These are phyloP conservation scores for Pseudomyrmex gracilis DNA, from an alignment of 1,140 invertebrate species.

Conservation along the genomic window DNA sequence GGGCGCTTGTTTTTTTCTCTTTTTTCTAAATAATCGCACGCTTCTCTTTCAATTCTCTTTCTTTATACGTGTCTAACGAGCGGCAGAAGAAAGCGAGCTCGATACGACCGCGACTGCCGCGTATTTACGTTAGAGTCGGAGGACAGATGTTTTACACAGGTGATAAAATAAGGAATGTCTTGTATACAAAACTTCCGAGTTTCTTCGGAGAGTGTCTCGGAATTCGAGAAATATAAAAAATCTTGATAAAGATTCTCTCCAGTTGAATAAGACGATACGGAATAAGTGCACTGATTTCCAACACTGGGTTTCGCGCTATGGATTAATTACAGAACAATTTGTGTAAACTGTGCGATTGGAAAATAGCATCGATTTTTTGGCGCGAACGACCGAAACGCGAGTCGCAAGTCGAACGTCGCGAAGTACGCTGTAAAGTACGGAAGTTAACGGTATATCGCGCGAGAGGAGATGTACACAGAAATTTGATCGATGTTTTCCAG, in stretches of 20 bases:
- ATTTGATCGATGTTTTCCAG: not conserved
- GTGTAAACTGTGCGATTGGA: slow-evolving; percentile 20
- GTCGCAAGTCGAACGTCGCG: slow-evolving; percentile 34
- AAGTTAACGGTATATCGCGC: slow-evolving; percentile 17
- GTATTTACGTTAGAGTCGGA: not conserved
- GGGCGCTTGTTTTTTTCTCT: not conserved
- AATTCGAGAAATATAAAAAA: not conserved
- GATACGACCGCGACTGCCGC: not conserved
- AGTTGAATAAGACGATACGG: not conserved
- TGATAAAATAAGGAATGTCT: too few relatives aligned
- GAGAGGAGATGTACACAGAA: not conserved
- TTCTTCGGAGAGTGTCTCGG: too few relatives aligned
- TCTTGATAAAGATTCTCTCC: not conserved
- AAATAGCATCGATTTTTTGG: slow-evolving; percentile 49
- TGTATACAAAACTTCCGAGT: too few relatives aligned
- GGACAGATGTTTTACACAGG: too few relatives aligned
- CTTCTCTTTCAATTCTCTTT: not conserved
- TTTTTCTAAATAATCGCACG: not conserved
- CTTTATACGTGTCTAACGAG: not conserved
- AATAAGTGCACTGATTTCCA: not conserved
- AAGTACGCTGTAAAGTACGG: slow-evolving; percentile 47
- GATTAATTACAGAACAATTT: not conserved
- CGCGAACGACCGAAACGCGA: slow-evolving; percentile 44
- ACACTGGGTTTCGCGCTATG: not conserved
- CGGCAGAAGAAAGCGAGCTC: not conserved